Conservation (phyloP, 2,888 invertebrate species). For the Diaprepes abbreviatus region DNA sequence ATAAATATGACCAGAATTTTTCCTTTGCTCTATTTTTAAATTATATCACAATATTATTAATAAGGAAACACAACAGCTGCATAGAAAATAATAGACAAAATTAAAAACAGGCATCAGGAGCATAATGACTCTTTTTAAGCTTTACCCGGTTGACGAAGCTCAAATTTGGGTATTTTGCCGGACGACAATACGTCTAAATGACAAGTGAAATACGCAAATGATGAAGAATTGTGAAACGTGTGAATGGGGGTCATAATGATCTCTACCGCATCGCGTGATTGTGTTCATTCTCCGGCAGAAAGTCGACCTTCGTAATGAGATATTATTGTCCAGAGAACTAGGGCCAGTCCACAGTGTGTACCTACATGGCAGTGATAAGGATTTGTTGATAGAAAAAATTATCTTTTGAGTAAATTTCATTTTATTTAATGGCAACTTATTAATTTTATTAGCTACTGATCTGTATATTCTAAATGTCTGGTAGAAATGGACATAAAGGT, state of each 20-base stretch:
- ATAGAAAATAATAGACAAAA: slow-evolving; percentile 25
- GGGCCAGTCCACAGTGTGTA: slow-evolving; percentile 14
- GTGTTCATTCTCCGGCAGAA: slow-evolving; percentile 55
- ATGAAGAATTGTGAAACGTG: slow-evolving; percentile 70
- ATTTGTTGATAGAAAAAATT: too few species aligned
- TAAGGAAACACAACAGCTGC: slow-evolving; percentile 12
- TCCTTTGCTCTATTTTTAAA: too few species aligned
- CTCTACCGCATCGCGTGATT: slow-evolving; percentile 60
- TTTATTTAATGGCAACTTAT: too few species aligned
- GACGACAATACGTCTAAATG: slow-evolving; percentile 69
- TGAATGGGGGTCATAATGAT: slow-evolving; percentile 68
- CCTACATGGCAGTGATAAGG: too few species aligned
- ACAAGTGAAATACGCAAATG: slow-evolving; percentile 72
- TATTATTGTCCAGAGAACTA: slow-evolving; percentile 57
- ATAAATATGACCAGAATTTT: too few species aligned
- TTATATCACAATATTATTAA: too few species aligned
- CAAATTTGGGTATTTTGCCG: slow-evolving; percentile 35
- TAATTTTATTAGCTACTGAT: too few species aligned
- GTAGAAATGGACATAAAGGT: too few species aligned
- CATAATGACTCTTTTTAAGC: slow-evolving; percentile 22
- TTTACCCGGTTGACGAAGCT: slow-evolving; percentile 12
- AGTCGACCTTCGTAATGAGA: slow-evolving; percentile 60
- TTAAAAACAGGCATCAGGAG: slow-evolving; percentile 18
- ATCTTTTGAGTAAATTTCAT: too few species aligned
- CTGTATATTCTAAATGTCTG: too few species aligned